Evolutionary conservation across 2,797 vertebrate species (phyloP).

Genomic region (Malurus splendens): DNA sequence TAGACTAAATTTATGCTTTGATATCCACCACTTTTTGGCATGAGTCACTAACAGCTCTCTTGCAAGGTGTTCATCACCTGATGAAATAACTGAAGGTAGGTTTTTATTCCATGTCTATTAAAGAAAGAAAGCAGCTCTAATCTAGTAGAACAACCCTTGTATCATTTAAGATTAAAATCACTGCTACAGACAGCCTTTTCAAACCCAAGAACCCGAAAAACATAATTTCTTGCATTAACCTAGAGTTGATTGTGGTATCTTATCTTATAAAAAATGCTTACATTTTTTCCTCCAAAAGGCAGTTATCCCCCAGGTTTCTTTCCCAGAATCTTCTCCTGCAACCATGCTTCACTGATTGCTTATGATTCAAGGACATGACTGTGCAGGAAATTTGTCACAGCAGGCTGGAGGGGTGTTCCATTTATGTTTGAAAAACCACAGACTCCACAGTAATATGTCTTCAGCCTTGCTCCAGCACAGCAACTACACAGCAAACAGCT

Average conservation of each 20-base stretch:
- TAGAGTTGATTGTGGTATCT: background rate
- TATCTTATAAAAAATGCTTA: too few species aligned
- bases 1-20: background rate
- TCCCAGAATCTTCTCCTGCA: background rate
- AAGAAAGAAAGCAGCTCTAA: background rate
- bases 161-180: background rate
- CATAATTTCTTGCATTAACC: background rate
- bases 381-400: conserved; percentile 21
- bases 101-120: background rate
- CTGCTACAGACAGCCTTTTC: background rate
- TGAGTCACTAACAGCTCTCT: background rate
- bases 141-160: background rate
- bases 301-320: background rate
- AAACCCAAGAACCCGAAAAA: background rate
- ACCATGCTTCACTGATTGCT: background rate
- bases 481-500: background rate
- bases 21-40: background rate
- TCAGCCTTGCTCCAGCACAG: background rate
- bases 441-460: background rate
- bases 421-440: background rate
- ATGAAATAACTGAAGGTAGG: background rate
- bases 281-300: conserved; percentile 14
- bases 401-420: background rate
- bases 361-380: conserved; percentile 17
- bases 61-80: background rate